Evolutionary conservation across 2,797 vertebrate species (phyloP).

Genomic region (Myripristis jacobus): DNA sequence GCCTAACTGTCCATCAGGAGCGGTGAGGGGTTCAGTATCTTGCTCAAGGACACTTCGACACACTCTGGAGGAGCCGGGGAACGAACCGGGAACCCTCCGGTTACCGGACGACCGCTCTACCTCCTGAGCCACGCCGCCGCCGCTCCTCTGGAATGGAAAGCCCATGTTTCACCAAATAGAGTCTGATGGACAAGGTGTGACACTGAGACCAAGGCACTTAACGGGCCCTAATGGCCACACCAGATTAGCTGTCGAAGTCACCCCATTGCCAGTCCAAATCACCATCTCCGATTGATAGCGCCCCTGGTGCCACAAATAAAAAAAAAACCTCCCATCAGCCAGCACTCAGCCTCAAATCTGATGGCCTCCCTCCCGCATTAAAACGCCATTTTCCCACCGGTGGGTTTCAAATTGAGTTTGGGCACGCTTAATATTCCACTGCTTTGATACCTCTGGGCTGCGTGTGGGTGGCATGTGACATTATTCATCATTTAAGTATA

Average conservation of each 20-base stretch:
- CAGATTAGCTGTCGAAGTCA: slow-evolving; percentile 78
- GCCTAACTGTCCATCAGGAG: too few species aligned
- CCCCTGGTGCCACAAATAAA: slow-evolving; percentile 54
- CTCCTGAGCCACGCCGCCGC: too few species aligned
- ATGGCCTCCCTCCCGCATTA: slow-evolving; percentile 71
- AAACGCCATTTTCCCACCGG: slow-evolving; percentile 74
- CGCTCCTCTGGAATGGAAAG: slow-evolving; percentile 59
- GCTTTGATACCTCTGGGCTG: slow-evolving; percentile 72
- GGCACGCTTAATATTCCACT: slow-evolving; percentile 77
- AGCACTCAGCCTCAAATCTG: slow-evolving; percentile 52
- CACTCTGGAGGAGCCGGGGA: too few species aligned
- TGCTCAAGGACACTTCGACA: too few species aligned
- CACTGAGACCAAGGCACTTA: slow-evolving; percentile 76
- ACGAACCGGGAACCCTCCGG: too few species aligned
- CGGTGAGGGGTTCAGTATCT: too few species aligned
- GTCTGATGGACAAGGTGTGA: slow-evolving; percentile 81
- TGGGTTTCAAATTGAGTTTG: slow-evolving; percentile 81
- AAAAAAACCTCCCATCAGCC: slow-evolving; percentile 58
- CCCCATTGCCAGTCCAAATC: slow-evolving; percentile 54
- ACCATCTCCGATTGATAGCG: slow-evolving; percentile 62
- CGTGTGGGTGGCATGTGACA: slow-evolving; percentile 65
- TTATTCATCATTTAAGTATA: slow-evolving; percentile 82
- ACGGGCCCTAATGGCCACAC: slow-evolving; percentile 76
- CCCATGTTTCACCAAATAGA: slow-evolving; percentile 72
- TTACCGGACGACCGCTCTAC: too few species aligned